Conservation (phyloP, 2,888 invertebrate species). For the Griposia aprilina region DNA sequence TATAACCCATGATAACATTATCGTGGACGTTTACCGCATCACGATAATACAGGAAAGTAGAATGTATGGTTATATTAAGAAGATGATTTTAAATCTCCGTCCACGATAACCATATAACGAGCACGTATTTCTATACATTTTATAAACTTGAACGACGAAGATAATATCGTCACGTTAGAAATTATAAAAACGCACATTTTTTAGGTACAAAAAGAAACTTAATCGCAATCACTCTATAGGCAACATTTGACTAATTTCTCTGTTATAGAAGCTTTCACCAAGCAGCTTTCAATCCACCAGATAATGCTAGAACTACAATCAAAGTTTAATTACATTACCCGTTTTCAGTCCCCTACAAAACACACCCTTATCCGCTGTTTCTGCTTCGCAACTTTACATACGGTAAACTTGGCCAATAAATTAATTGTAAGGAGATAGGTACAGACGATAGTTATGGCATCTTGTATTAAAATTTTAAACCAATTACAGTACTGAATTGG, state of each 20-base stretch:
- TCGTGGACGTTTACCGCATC: too few species aligned
- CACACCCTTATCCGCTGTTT: slow-evolving; percentile 42
- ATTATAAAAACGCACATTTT: background rate
- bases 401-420: slow-evolving; percentile 72
- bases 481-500: slow-evolving; percentile 51
- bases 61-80: background rate
- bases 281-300: background rate
- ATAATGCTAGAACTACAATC: slow-evolving; percentile 30
- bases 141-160: too few species aligned
- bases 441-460: slow-evolving; percentile 38
- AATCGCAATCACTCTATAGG: background rate
- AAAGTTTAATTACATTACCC: slow-evolving; percentile 58
- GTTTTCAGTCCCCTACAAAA: slow-evolving; percentile 36
- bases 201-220: too few species aligned
- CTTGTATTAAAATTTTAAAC: slow-evolving; percentile 66
- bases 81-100: background rate
- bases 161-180: background rate
- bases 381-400: slow-evolving; percentile 62
- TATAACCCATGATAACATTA: too few species aligned
- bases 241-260: background rate
- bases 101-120: background rate
- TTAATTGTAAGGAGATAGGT: slow-evolving; percentile 69
- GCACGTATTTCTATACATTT: background rate
- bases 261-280: background rate
- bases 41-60: too few species aligned